These are phyloP conservation scores for Aphidoletes aphidimyza DNA, from an alignment of 2,888 invertebrate species.

Conservation along the genomic window DNA sequence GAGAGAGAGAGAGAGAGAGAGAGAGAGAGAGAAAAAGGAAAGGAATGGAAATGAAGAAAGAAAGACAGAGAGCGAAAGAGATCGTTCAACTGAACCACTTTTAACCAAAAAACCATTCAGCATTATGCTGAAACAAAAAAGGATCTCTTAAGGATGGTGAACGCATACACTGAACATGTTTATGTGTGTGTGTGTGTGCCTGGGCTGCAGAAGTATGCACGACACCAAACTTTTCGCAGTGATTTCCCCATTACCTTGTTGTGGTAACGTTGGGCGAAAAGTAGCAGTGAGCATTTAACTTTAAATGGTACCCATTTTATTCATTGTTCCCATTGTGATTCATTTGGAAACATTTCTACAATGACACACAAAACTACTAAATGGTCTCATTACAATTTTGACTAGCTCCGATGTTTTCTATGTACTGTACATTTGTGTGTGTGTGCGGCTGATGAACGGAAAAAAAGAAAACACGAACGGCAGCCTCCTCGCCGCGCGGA, in stretches of 20 bases:
- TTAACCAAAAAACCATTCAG: not conserved
- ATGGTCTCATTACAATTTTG: conserved; percentile 49
- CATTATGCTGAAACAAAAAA: not conserved
- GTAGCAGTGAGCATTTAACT: conserved; percentile 39
- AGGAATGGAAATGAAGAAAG: too few species aligned
- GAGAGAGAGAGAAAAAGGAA: too few species aligned
- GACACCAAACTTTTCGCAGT: conserved; percentile 13
- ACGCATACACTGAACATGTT: not conserved
- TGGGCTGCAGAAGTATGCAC: not conserved
- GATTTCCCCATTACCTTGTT: conserved; percentile 51
- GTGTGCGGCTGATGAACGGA: too few species aligned
- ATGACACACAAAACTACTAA: conserved; percentile 48
- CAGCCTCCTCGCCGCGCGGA: too few species aligned
- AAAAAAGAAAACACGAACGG: too few species aligned
- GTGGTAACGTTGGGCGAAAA: not conserved
- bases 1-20: too few species aligned
- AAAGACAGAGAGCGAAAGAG: not conserved
- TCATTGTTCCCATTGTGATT: conserved; percentile 51
- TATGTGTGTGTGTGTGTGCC: not conserved
- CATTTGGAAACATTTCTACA: conserved; percentile 49
- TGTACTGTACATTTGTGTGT: not conserved
- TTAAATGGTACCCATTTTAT: conserved; percentile 51
- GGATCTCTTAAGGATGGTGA: not conserved
- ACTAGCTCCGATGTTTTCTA: too few species aligned
- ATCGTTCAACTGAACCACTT: not conserved